Percentiles rank a stretch among this genome's conserved stretches.
These are phyloP conservation scores for Heliconius melpomene DNA, from an alignment of 1,140 invertebrate genomes.

Conservation along the genomic window DNA sequence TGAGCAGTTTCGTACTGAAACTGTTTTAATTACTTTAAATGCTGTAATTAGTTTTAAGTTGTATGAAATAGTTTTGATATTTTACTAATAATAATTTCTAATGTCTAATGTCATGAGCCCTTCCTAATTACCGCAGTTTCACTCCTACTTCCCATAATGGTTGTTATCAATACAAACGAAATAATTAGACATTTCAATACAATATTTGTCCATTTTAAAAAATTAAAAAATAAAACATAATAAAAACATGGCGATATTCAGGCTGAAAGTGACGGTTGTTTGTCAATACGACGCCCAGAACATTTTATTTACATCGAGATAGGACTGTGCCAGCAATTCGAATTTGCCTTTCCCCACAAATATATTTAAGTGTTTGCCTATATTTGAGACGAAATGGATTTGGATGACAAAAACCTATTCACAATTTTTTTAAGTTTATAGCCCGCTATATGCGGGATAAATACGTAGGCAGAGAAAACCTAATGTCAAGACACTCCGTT, in stretches of 20 bases:
- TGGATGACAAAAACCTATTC: background rate
- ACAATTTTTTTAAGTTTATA: background rate
- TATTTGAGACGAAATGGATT: background rate
- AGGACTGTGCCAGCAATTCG: constrained; percentile 11
- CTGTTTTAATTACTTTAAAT: background rate
- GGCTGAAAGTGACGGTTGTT: constrained; percentile 11
- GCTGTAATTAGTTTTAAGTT: background rate
- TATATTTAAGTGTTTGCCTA: constrained; percentile 9
- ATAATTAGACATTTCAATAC: background rate
- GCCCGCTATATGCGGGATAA: too few species aligned
- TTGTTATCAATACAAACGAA: background rate
- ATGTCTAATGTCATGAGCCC: too few species aligned
- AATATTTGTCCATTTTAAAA: background rate
- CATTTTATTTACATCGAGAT: constrained; percentile 14
- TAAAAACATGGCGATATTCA: background rate
- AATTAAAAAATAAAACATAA: background rate
- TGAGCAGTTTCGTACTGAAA: background rate
- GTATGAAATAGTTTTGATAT: background rate
- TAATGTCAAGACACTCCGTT: too few species aligned
- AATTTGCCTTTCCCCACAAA: constrained; percentile 14
- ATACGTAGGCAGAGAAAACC: too few species aligned
- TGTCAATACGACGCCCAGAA: constrained; percentile 14
- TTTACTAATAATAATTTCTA: too few species aligned
- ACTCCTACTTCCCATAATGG: background rate
- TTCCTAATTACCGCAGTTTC: background rate